Evolutionary conservation across 2,888 invertebrate genomes (phyloP), one percentile per base, ranked within the genome.

Genomic region (Zele albiditarsus): DNA sequence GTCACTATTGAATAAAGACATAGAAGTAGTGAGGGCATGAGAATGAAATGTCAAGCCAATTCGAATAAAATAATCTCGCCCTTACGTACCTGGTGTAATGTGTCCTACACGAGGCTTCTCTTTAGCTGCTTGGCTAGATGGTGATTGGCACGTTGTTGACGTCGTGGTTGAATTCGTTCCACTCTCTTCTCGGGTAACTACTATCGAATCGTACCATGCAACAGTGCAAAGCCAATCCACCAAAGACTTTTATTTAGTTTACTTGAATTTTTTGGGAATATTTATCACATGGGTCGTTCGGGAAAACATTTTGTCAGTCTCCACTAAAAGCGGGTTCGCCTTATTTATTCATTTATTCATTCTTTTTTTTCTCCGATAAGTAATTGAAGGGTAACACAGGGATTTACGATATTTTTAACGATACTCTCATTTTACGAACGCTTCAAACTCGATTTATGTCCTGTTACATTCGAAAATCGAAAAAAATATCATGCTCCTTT

Each of bases 61-160:
- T n/a, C 8, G 31, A 33, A 25, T 71, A 28, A 60, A 33, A 25
- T 71, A 28, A 60, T 27, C 87, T 75, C 81, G 86, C 76, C 71
- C 78, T 79, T 80, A 88, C 87, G 84, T 88, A 88, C 87, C 87
- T 87, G 87, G 86, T 42, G 88, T 88, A 53, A 86, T 86, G 80
- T 89, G 87, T 85, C 88, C 87, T 73, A 88, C 78, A 83, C 87
- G 87, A 80, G 92, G 91, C 90, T 92, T 92, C 78, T 92, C 92
- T 84, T 92, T 92, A 69, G 91, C 90, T 69, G 91, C 91, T 25
- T 92, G 92, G 86, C 91, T 91, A 78, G 91, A 91, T 3, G 91
- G 90, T 90, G 91, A 42, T 90, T 91, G 69, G 90, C 90, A 69
- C 90, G 90, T 20, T 89, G 89, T 71, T 89, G 90, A 76, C 66